phyloP scores from a whole-genome alignment of 2,888 invertebrate genomes.

The Agrochola lota region DNA sequence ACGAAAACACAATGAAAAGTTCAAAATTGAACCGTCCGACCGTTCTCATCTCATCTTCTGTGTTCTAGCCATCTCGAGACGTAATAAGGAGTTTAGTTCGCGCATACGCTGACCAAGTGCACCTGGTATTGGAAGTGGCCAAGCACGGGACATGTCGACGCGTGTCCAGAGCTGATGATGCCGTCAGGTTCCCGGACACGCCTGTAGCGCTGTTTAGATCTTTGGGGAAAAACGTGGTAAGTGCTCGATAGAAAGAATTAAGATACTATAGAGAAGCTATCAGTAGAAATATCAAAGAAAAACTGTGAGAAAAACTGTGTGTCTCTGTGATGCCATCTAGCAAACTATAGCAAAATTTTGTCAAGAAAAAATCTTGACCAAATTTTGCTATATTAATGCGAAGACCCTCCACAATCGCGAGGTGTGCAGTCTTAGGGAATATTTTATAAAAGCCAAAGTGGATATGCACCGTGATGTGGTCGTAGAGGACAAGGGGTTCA shows the following conservation, averaged over 20 bases:
- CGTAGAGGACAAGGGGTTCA: not conserved
- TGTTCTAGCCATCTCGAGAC: conserved; percentile 55
- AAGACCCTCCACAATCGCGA: not conserved
- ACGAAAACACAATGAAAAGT: not conserved
- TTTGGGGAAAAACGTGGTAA: conserved; percentile 68
- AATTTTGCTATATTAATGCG: no score
- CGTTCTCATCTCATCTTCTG: not conserved
- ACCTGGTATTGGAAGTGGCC: conserved; percentile 71
- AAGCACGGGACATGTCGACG: conserved; percentile 65
- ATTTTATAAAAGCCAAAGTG: not conserved
- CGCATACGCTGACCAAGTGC: conserved; percentile 65
- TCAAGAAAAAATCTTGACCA: no score
- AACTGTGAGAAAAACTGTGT: not conserved
- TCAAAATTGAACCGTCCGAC: not conserved
- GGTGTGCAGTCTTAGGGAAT: not conserved
- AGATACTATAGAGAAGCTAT: not conserved
- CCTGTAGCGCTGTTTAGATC: conserved; percentile 65
- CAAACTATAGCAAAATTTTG: not conserved
- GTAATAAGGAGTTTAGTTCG: conserved; percentile 57
- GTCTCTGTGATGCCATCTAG: not conserved
- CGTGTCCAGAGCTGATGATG: conserved; percentile 64
- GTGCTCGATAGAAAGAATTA: conserved; percentile 2
- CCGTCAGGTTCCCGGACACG: conserved; percentile 68
- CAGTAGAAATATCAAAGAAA: not conserved
- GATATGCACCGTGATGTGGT: not conserved